Conservation (phyloP, 1,140 invertebrate species). For the Gryon sp. region DNA sequence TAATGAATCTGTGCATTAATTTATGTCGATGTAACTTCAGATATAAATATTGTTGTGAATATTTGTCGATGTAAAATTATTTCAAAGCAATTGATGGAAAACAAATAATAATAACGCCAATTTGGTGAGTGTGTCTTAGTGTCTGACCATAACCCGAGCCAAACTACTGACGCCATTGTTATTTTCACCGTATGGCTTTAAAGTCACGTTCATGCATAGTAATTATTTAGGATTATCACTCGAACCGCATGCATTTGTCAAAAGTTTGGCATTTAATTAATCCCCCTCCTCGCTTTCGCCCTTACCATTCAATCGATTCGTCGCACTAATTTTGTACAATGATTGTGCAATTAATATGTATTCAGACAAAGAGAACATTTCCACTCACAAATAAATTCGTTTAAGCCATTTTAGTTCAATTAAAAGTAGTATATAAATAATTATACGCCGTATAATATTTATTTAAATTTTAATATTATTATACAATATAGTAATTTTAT, state of each 20-base stretch:
- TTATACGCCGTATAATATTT: too few species aligned
- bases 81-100: slow-evolving; percentile 9
- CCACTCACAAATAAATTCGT: too few species aligned
- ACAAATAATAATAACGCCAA: slow-evolving; percentile 51
- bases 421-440: not conserved
- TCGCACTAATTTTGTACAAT: slow-evolving; percentile 27
- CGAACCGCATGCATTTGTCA: slow-evolving; percentile 30
- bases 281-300: too few species aligned
- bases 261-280: slow-evolving; percentile 47
- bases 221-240: slow-evolving; percentile 51
- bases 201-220: slow-evolving; percentile 18
- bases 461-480: too few species aligned
- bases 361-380: not conserved
- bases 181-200: slow-evolving; percentile 9
- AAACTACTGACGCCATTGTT: slow-evolving; percentile 11
- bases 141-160: not conserved
- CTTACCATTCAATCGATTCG: slow-evolving; percentile 1
- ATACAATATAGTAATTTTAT: too few species aligned
- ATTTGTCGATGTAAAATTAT: slow-evolving; percentile 25
- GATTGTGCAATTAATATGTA: slow-evolving; percentile 34
- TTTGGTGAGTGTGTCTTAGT: slow-evolving; percentile 26
- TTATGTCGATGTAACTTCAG: slow-evolving; percentile 27
- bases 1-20: slow-evolving; percentile 51
- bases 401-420: not conserved
- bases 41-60: slow-evolving; percentile 29